Base-by-base conservation (phyloP, 30 jellyfish, hydroid and myxozoan species). In the Pseudorhiza aurosa region DNA sequence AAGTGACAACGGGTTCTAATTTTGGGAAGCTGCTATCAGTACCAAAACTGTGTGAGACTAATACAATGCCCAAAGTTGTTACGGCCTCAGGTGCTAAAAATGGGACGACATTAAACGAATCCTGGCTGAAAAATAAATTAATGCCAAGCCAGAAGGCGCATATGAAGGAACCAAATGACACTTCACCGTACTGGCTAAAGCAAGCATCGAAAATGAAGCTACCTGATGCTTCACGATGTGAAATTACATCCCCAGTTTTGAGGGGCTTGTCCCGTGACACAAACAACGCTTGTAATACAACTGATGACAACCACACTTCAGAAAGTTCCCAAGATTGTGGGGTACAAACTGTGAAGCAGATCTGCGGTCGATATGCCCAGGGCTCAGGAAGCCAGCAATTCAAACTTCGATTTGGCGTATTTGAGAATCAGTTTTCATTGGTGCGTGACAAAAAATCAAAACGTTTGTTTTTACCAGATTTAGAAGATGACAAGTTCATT, bases 151-250 rank as follows among this genome's bases (percentile, higher is more conserved):
- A n/a, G n/a, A n/a, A n/a, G n/a, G n/a, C n/a, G n/a, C n/a, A n/a
- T n/a, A 53, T 19, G 22, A 31, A 0, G 58, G 72, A 32, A 17
- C 31, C 19, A 9, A 31, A 64, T 64, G 77, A 77, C 29, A 60
- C 89, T 25, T 59, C 89, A 14, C 89, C 89, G 21, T 77, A 14
- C 33, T 77, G 89, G 89, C 47, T 59, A 6, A 44, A 45, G 45
- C 44, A 45, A 31, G 55, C 89, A 8, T 64, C 89, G 8, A 77
- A 77, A 43, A 37, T 22, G 9, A 64, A 36, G 21, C 22, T 71
- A 18, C 58, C 14, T 6, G 72, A 71, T 32, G 53, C 47, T 8
- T 25, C 53, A 18, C 36, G 85, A 8, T 30, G 28, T 43, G 35
- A 40, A 25, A 58, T 71, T 15, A 1, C 36, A 2, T 53, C 42